Evolutionary conservation across 2,888 invertebrate species (phyloP).

Genomic region (Macaria liturata): DNA sequence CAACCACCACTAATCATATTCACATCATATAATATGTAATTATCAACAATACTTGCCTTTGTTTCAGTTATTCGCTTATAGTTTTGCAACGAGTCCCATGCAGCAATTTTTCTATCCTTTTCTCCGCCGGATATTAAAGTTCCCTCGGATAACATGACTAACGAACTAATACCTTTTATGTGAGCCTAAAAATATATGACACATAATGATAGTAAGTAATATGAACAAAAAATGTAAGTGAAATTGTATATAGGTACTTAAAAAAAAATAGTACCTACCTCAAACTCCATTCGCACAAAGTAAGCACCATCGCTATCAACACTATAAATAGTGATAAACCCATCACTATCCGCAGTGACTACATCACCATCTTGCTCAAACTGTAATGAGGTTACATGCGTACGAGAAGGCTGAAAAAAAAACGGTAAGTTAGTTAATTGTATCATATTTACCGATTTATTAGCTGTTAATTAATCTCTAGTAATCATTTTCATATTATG

Average conservation of each 20-base stretch:
- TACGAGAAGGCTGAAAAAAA: constrained; percentile 87
- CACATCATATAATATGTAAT: no score
- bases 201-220: background rate
- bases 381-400: constrained; percentile 93
- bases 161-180: constrained; percentile 92
- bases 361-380: constrained; percentile 96
- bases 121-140: constrained; percentile 95
- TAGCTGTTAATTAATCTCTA: constrained; percentile 1
- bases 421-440: background rate
- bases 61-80: constrained; percentile 95
- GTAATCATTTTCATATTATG: no score
- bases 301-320: constrained; percentile 95
- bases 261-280: constrained; percentile 67
- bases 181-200: constrained; percentile 82
- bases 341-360: constrained; percentile 95
- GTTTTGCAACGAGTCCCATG: constrained; percentile 95
- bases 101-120: constrained; percentile 94
- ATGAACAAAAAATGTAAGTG: background rate
- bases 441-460: constrained; percentile 13
- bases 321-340: constrained; percentile 95
- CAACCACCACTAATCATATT: no score
- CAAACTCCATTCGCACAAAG: constrained; percentile 94
- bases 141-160: constrained; percentile 95
- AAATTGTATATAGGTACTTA: no score
- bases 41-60: constrained; percentile 81